phyloP scores from a whole-genome alignment of 2,113 vertebrate species.

The Haemorhous mexicanus region DNA sequence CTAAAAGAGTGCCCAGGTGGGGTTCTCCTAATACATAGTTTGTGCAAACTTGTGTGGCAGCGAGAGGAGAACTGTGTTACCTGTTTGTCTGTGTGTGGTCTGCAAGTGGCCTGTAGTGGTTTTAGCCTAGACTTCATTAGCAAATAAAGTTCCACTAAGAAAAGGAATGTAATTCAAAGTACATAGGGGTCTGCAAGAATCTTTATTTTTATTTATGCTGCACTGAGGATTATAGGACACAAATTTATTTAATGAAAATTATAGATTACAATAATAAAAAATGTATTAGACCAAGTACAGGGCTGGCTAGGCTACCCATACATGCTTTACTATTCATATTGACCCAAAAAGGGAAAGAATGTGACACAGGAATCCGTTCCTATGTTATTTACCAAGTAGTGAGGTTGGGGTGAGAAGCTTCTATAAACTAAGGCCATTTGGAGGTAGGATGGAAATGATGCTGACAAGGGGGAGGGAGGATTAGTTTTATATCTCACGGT shows the following conservation, averaged over 20 bases:
- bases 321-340: constrained; percentile 57
- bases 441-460: constrained; percentile 61
- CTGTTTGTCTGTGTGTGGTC: background rate
- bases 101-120: background rate
- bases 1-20: background rate
- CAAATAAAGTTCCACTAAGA: background rate
- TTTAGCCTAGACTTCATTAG: background rate
- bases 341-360: constrained; percentile 67
- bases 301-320: constrained; percentile 53
- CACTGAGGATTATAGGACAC: constrained; percentile 45
- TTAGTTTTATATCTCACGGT: constrained; percentile 74
- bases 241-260: constrained; percentile 62
- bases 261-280: constrained; percentile 20
- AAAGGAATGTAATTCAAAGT: constrained; percentile 3
- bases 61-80: background rate
- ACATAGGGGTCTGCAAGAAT: background rate
- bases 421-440: constrained; percentile 67
- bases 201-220: constrained; percentile 62
- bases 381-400: constrained; percentile 56
- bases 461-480: constrained; percentile 64
- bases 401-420: constrained; percentile 69
- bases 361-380: constrained; percentile 60
- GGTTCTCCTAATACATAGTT: background rate
- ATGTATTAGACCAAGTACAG: constrained; percentile 29
- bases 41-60: background rate